Conservation (phyloP, 2,797 vertebrate genomes). For the Liparis tanakae region DNA sequence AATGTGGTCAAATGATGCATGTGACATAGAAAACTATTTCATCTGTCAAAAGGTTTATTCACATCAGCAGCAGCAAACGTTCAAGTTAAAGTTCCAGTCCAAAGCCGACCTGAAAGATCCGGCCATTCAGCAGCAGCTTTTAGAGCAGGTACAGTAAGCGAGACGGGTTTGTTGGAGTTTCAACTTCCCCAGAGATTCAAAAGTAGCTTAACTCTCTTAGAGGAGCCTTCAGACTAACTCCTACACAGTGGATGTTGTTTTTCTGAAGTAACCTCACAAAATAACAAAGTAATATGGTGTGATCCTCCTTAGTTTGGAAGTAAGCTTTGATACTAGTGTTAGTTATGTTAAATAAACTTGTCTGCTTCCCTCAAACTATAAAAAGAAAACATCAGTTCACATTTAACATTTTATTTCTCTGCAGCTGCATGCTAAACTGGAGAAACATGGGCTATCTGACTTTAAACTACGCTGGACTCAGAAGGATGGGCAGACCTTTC, state of each 20-base stretch:
- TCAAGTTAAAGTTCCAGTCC: conserved; percentile 47
- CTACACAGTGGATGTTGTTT: not conserved
- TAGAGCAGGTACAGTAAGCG: conserved; percentile 49
- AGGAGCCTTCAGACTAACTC: not conserved
- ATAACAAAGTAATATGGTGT: not conserved
- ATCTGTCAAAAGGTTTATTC: conserved; percentile 29
- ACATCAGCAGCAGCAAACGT: not conserved
- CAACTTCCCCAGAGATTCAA: not conserved
- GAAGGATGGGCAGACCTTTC: conserved; percentile 9
- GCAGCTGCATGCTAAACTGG: conserved; percentile 45
- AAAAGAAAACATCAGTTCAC: too few species aligned
- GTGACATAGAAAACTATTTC: not conserved
- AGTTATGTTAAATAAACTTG: not conserved
- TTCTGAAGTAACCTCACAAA: not conserved
- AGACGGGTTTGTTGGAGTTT: not conserved
- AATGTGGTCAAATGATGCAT: not conserved
- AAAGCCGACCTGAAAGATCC: conserved; percentile 49
- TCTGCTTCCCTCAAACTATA: not conserved
- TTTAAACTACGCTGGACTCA: conserved; percentile 42
- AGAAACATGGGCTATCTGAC: not conserved
- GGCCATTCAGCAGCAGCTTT: conserved; percentile 32
- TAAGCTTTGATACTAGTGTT: too few species aligned
- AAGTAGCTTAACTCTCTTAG: not conserved
- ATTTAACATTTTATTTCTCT: not conserved
- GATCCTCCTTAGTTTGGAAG: not conserved